Evolutionary conservation across 2,888 invertebrate species (phyloP).

Genomic region (Metallyticus violacea): DNA sequence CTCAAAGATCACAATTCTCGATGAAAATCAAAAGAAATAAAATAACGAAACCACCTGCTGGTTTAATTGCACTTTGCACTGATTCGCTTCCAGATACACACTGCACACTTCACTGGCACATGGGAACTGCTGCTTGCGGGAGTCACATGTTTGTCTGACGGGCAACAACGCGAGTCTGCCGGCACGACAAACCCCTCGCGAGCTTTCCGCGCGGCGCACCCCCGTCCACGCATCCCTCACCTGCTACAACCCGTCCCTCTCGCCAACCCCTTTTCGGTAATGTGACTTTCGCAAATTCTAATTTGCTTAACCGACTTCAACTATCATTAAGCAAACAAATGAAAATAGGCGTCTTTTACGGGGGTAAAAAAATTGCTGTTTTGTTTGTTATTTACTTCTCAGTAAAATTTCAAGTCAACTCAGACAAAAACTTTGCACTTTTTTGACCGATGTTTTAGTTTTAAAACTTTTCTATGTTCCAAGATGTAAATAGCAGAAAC

Average conservation of each 20-base stretch:
- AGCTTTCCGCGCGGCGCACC: not conserved
- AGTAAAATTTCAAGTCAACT: no score
- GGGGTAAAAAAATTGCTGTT: no score
- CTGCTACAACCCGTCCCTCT: not conserved
- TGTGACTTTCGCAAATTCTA: not conserved
- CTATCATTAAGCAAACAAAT: not conserved
- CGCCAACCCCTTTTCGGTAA: no score
- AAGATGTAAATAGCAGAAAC: no score
- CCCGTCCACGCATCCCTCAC: not conserved
- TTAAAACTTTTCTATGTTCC: no score
- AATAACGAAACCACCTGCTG: no score
- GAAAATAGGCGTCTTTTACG: no score
- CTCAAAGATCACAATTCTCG: not conserved
- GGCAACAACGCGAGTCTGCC: not conserved
- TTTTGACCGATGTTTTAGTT: no score
- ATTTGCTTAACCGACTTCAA: not conserved
- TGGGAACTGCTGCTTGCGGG: not conserved
- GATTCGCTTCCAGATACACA: no score
- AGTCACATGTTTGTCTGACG: not conserved
- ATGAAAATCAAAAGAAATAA: not conserved
- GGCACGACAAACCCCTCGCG: not conserved
- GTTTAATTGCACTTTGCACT: not conserved
- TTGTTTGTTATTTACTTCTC: no score
- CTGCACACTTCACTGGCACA: not conserved
- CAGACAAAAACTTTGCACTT: no score